These are phyloP conservation scores for Alloscopus bannaensis DNA, from an alignment of 2,888 invertebrate genomes.

Conservation along the genomic window DNA sequence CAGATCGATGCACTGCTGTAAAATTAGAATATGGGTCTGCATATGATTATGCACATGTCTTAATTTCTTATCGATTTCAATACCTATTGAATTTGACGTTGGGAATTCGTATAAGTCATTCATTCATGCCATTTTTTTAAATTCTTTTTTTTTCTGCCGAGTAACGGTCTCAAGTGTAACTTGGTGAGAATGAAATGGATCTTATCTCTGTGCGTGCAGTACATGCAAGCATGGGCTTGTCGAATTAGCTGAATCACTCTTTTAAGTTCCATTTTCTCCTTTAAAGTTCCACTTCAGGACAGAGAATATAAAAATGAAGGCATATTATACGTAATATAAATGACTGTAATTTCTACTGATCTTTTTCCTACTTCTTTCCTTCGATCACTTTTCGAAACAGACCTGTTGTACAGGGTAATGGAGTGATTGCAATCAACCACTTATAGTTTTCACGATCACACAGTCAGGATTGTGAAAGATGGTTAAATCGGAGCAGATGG, in stretches of 20 bases:
- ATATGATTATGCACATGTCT: no score
- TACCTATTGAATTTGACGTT: no score
- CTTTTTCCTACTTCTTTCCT: slow-evolving; percentile 1
- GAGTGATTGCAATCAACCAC: slow-evolving; percentile 46
- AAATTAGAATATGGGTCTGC: no score
- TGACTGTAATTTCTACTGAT: not conserved
- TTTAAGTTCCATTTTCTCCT: slow-evolving; percentile 47
- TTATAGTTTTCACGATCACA: not conserved
- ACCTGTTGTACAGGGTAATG: slow-evolving; percentile 5
- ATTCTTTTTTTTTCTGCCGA: no score
- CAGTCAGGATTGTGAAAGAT: slow-evolving; percentile 36
- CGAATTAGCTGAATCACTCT: slow-evolving; percentile 54
- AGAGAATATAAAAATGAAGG: not conserved
- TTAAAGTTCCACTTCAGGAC: not conserved
- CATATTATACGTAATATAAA: not conserved
- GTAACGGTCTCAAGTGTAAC: no score
- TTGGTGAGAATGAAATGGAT: no score
- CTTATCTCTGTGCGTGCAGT: no score
- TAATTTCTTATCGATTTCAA: no score
- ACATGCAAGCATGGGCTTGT: no score
- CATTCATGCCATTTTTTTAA: no score
- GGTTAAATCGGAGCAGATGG: slow-evolving; percentile 36
- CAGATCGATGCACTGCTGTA: no score
- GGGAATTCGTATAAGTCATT: no score
- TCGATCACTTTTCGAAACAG: slow-evolving; percentile 3